Conservation (phyloP, 2,888 invertebrate genomes). For the Drosophila pegasa region DNA sequence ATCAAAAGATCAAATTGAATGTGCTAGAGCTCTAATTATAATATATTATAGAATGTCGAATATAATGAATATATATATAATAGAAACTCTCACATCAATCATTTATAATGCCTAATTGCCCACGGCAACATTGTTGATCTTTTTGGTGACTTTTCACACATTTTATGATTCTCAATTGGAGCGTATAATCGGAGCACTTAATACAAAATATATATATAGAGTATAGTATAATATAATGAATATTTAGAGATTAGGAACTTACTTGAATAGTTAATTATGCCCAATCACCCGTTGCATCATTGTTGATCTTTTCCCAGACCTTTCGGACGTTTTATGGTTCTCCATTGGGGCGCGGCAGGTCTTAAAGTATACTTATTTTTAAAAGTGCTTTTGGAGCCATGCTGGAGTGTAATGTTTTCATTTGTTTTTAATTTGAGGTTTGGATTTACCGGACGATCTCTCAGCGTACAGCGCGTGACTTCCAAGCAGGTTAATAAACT, state of each 20-base stretch:
- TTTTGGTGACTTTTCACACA: too few relatives aligned
- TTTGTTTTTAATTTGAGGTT: slow-evolving; percentile 15
- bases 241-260: background rate
- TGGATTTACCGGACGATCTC: slow-evolving; percentile 25
- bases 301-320: background rate
- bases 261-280: background rate
- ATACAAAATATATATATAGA: too few relatives aligned
- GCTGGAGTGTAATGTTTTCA: background rate
- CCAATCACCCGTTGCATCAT: background rate
- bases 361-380: background rate
- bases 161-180: too few relatives aligned
- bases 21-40: too few relatives aligned
- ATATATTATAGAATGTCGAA: too few relatives aligned
- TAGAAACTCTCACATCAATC: too few relatives aligned
- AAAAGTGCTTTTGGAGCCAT: background rate
- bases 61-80: too few relatives aligned
- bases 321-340: background rate
- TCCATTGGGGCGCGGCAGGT: background rate
- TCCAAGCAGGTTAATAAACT: slow-evolving; percentile 69
- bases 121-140: too few relatives aligned
- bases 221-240: too few relatives aligned
- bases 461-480: slow-evolving; percentile 26
- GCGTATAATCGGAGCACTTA: too few relatives aligned
- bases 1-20: too few relatives aligned
- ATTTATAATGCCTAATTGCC: too few relatives aligned